Conservation (phyloP, 1,140 invertebrate genomes). For the Philaenus spumarius region DNA sequence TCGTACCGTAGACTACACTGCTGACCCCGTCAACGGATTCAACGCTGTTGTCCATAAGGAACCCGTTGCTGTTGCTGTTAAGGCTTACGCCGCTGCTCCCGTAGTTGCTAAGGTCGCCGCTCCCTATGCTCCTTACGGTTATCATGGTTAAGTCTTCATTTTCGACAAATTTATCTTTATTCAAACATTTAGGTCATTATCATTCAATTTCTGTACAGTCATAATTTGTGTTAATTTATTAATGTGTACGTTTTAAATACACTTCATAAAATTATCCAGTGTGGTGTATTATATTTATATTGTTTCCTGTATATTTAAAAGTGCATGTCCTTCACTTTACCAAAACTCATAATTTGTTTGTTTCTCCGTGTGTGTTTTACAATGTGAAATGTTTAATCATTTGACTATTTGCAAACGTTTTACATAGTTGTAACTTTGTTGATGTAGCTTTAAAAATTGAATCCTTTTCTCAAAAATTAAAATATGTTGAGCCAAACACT, state of each 20-base stretch:
- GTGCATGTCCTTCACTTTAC: too few species aligned
- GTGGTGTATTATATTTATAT: too few species aligned
- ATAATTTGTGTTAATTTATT: constrained; percentile 12
- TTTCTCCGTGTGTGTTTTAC: too few species aligned
- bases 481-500: too few species aligned
- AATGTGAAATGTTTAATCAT: too few species aligned
- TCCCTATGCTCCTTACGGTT: constrained; percentile 29
- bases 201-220: too few species aligned
- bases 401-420: too few species aligned
- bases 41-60: constrained; percentile 24
- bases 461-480: too few species aligned
- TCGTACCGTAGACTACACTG: constrained; percentile 32
- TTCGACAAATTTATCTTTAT: not conserved
- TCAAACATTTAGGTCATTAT: not conserved
- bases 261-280: not conserved
- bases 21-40: constrained; percentile 28
- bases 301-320: too few species aligned
- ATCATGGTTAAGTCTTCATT: constrained; percentile 22
- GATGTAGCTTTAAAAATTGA: too few species aligned
- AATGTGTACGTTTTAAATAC: constrained; percentile 16
- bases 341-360: too few species aligned
- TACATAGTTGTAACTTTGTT: too few species aligned
- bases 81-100: constrained; percentile 33
- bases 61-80: constrained; percentile 23
- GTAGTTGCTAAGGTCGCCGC: constrained; percentile 20